Evolutionary conservation across 1,140 invertebrate genomes (phyloP), one percentile per base, ranked within the genome.

Genomic region (Drosophila aff.): DNA sequence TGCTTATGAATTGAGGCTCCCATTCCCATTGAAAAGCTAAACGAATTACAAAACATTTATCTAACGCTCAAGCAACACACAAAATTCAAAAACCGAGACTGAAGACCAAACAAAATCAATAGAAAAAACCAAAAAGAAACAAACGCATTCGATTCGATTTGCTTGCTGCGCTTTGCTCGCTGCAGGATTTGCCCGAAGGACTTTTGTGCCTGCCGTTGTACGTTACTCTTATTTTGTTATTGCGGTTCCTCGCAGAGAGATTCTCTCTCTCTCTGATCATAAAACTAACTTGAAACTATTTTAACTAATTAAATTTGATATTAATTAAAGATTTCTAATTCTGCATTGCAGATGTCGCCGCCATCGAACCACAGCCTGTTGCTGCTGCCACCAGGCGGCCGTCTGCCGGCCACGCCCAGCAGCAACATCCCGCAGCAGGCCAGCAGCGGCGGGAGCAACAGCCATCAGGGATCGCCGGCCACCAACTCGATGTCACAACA

Each of bases 311-410:
- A 1, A 13, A 21, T 15, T 11, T 4, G 2, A 23, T 40, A n/a
- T 76, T 76, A 16, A 61, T 43, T 8, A 18, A 15, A 36, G 5
- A 47, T 33, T 5, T 13, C 4, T 49, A 9, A 44, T 44, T 23
- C 67, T 87, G 66, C 33, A 13, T 93, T 93, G 50, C 75, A 95
- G 95, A 95, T 93, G 94, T 94, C 94, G 33, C 93, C 93, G 60
- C 93, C 93, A 63, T 77, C 90, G 80, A 89, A 79, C 71, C 86
- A 91, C 75, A 78, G 80, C 53, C n/a, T 92, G 66, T 55, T 81
- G 68, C 53, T 81, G 55, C 47, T 92, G 79, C 74, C 92, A 64
- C 71, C 83, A 53, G 59, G 65, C 41, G 76, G 75, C 40, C 81
- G 82, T 41, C 71, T 65, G 52, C 81, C 66, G 40, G 53, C 73